Evolutionary conservation across 2,797 vertebrate genomes (phyloP).

Genomic region (Enteromius treurensis): DNA sequence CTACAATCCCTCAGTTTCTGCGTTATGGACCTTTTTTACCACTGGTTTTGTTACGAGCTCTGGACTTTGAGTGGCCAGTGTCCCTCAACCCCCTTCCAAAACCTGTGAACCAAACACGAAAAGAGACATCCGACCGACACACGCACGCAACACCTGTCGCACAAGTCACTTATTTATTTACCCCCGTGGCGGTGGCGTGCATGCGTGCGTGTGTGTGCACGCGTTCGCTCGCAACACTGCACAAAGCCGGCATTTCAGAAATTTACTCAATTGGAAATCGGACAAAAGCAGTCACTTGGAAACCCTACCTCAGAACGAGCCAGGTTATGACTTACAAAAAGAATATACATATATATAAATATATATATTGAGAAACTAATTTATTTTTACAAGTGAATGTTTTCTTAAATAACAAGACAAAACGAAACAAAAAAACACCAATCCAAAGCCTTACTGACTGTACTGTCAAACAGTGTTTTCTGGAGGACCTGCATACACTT

Average conservation of each 20-base stretch:
- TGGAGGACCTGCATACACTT: slow-evolving; percentile 73
- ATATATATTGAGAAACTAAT: slow-evolving; percentile 68
- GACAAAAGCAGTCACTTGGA: slow-evolving; percentile 56
- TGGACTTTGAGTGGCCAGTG: slow-evolving; percentile 65
- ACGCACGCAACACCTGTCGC: slow-evolving; percentile 62
- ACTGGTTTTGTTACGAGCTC: slow-evolving; percentile 65
- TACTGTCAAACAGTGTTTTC: slow-evolving; percentile 66
- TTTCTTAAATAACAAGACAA: slow-evolving; percentile 57
- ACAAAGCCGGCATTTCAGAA: slow-evolving; percentile 73
- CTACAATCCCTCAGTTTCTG: slow-evolving; percentile 45
- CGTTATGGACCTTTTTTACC: slow-evolving; percentile 61
- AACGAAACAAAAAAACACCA: slow-evolving; percentile 64
- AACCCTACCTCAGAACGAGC: slow-evolving; percentile 67
- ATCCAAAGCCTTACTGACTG: slow-evolving; percentile 84
- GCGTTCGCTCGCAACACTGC: slow-evolving; percentile 62
- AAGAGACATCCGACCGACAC: slow-evolving; percentile 51
- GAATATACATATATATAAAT: slow-evolving; percentile 44
- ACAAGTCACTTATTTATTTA: slow-evolving; percentile 80
- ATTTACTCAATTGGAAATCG: slow-evolving; percentile 64
- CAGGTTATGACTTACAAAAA: slow-evolving; percentile 70
- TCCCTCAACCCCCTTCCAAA: slow-evolving; percentile 63
- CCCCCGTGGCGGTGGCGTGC: slow-evolving; percentile 65
- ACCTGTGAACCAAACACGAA: slow-evolving; percentile 74
- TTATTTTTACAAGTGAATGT: slow-evolving; percentile 84
- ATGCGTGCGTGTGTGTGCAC: slow-evolving; percentile 46